Evolutionary conservation across 2,888 invertebrate genomes (phyloP), one percentile per base, ranked within the genome.

Genomic region (Trichopria drosophilae): DNA sequence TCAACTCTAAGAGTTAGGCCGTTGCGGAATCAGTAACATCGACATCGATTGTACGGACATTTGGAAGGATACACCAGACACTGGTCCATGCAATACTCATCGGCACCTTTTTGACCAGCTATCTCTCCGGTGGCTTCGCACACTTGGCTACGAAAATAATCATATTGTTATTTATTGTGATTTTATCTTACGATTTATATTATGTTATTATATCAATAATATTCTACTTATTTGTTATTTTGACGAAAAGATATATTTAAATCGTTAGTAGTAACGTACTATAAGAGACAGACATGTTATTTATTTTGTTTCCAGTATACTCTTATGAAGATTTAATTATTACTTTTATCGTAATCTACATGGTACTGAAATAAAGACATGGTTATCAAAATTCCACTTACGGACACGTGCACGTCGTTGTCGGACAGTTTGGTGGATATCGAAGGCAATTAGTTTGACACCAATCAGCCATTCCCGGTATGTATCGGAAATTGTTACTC

Each of bases 391-490:
- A 53, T 46, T 28, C 48, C 72, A 87, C 90, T 86, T 78, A 92
- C 91, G 91, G 90, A 72, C 93, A 93, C 54, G 81, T 78, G 64
- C 92, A 93, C 42, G 88, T 79, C 1, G 81, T 78, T 37, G 82
- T 78, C 0, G 92, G 92, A 69, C 92, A 93, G 72, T 90, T 87
- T 3, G 92, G 90, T 1, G 92, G 92, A 75, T 91, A 91, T 51
- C 88, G 84, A 58, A 93, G 78, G 61, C 93, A 93, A 76, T 93
- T 93, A 24, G 81, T 82, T 75, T 90, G 87, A 68, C 93, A 93
- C 93, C 92, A 93, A 52, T 81, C 80, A 63, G 81, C 80, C 83
- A 92, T 88, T 37, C 90, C 90, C 3, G 89, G 88, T 47, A 90
- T 78, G 18, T 79, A 71, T 29, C 82, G 81, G 75, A 79, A 71